Percentiles rank a stretch among this genome's conserved stretches.
Evolutionary conservation across 2,888 invertebrate species (phyloP).

Genomic region (Drosophila prostipennis): DNA sequence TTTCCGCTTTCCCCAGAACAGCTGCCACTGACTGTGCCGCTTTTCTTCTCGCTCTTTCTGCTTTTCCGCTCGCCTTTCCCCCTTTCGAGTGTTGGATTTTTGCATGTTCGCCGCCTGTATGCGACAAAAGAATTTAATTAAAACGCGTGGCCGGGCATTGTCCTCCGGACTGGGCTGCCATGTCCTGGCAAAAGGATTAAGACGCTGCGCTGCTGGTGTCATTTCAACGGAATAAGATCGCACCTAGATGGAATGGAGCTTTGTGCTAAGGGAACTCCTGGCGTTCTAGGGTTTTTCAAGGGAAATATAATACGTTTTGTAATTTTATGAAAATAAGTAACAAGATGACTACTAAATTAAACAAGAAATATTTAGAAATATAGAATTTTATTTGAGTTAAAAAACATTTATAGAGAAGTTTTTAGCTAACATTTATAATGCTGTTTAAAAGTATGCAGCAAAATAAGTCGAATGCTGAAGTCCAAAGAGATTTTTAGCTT

Average conservation of each 20-base stretch:
- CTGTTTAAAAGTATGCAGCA: no score
- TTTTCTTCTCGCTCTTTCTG: neutral
- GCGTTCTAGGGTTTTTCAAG: no score
- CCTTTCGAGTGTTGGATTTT: slow-evolving; percentile 54
- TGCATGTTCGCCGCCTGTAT: slow-evolving; percentile 54
- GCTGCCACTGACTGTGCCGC: slow-evolving; percentile 5
- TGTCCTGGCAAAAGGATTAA: slow-evolving; percentile 67
- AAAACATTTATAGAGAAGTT: no score
- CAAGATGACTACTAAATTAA: no score
- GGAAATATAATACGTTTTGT: no score
- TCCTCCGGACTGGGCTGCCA: slow-evolving; percentile 35
- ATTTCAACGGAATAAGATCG: slow-evolving; percentile 17
- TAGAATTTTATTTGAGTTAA: no score
- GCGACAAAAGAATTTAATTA: slow-evolving; percentile 77
- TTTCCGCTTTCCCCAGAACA: slow-evolving; percentile 29
- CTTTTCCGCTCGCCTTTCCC: neutral
- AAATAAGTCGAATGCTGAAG: no score
- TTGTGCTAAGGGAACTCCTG: neutral
- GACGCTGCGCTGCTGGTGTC: slow-evolving; percentile 48
- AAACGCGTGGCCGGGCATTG: slow-evolving; percentile 67
- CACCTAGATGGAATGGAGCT: slow-evolving; percentile 9
- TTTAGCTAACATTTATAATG: no score
- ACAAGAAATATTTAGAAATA: no score
- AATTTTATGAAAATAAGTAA: no score
- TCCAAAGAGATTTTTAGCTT: no score